Percentiles rank a stretch among this genome's conserved stretches.
phyloP scores from a whole-genome alignment of 2,797 vertebrate genomes.

The Rousettus madagascariensis region DNA sequence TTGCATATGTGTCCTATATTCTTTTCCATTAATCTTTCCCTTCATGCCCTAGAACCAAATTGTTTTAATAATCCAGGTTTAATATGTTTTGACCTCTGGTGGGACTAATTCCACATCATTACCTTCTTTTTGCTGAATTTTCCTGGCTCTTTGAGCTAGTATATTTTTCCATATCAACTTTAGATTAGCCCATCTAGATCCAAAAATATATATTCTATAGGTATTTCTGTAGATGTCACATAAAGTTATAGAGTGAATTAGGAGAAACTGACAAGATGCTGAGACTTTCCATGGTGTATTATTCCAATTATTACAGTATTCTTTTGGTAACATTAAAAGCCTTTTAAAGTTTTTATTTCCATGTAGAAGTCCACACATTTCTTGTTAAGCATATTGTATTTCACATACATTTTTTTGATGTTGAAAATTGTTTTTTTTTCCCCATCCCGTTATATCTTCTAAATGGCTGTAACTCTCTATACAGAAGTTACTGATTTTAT shows the following conservation, averaged over 20 bases:
- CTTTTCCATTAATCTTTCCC: neutral
- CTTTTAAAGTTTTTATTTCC: neutral
- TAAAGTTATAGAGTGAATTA: slow-evolving; percentile 24
- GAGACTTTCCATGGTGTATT: neutral
- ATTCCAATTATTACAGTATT: neutral
- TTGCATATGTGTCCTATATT: slow-evolving; percentile 20
- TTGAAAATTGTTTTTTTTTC: neutral
- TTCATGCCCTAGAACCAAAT: neutral
- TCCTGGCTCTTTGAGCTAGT: neutral
- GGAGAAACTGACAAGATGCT: slow-evolving; percentile 8
- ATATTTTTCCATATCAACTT: slow-evolving; percentile 46
- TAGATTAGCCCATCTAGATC: neutral
- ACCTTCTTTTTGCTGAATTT: slow-evolving; percentile 6
- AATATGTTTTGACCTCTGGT: slow-evolving; percentile 40
- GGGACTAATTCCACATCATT: neutral
- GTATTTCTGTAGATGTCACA: neutral
- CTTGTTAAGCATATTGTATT: neutral
- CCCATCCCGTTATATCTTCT: neutral
- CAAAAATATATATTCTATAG: neutral
- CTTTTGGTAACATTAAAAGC: neutral
- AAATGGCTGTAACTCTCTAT: neutral
- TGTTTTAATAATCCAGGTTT: neutral
- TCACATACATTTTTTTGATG: neutral
- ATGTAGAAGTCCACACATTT: neutral
- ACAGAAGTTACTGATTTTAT: neutral